These are phyloP conservation scores for Drosophila tripunctata DNA, from an alignment of 2,888 invertebrate species.

Conservation along the genomic window DNA sequence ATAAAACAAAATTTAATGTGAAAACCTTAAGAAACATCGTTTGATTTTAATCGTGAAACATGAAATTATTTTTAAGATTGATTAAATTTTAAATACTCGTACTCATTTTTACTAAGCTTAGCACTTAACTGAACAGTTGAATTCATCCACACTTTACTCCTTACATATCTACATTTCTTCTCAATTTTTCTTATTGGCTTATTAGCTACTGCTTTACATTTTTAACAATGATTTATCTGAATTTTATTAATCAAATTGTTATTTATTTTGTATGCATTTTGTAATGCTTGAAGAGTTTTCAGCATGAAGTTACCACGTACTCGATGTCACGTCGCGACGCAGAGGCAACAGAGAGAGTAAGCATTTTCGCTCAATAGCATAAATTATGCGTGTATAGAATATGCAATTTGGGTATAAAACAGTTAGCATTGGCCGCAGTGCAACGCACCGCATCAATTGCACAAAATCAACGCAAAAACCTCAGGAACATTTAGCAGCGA, in stretches of 20 bases:
- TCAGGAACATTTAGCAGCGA: constrained; percentile 72
- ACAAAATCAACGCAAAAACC: constrained; percentile 68
- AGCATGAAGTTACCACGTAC: not conserved
- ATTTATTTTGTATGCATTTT: not conserved
- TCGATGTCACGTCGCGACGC: not conserved
- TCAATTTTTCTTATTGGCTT: no score
- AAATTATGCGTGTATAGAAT: constrained; percentile 71
- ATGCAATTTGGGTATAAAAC: constrained; percentile 65
- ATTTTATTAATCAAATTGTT: not conserved
- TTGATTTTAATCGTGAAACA: no score
- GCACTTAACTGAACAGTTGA: no score
- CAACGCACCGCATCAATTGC: constrained; percentile 44
- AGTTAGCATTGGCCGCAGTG: constrained; percentile 45
- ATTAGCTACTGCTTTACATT: no score
- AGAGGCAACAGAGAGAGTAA: not conserved
- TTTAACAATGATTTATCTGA: not conserved
- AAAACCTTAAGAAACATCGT: no score
- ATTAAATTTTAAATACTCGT: no score
- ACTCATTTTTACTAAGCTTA: no score
- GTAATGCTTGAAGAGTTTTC: not conserved
- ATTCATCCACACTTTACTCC: no score
- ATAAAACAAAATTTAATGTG: no score
- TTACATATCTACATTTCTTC: no score
- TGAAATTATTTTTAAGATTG: no score
- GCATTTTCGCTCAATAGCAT: constrained; percentile 51